A percentile compares a stretch with the other conserved stretches of the same genome.
These are phyloP conservation scores for Agapornis roseicollis DNA, from an alignment of 2,113 vertebrate species.

Conservation along the genomic window DNA sequence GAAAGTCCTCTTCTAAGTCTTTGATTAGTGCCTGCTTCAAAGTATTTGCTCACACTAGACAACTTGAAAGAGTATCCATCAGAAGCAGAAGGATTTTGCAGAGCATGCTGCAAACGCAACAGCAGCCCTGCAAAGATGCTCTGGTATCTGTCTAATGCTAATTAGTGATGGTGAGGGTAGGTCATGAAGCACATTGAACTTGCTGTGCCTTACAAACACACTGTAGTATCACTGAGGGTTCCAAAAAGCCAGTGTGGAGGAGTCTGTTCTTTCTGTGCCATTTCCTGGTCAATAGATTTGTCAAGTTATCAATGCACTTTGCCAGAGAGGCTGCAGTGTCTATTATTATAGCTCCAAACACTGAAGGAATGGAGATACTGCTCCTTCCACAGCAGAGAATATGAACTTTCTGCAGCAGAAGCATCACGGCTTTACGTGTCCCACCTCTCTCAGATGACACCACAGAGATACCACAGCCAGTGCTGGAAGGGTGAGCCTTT, in stretches of 20 bases:
- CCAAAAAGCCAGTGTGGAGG: not conserved
- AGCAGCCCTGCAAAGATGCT: not conserved
- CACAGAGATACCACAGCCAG: not conserved
- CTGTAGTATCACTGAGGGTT: not conserved
- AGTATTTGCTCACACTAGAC: not conserved
- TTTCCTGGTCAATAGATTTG: not conserved
- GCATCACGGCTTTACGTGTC: not conserved
- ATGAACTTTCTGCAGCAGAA: not conserved
- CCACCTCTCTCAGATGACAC: not conserved
- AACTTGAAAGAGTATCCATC: not conserved
- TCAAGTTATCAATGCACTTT: not conserved
- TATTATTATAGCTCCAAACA: not conserved
- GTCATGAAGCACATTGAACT: not conserved
- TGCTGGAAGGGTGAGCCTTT: not conserved
- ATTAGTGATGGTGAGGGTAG: not conserved
- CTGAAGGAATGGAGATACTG: not conserved
- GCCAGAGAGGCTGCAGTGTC: not conserved
- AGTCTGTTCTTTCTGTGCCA: not conserved
- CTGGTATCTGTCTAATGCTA: not conserved
- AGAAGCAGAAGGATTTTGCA: not conserved
- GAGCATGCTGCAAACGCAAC: not conserved
- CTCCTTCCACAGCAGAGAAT: not conserved
- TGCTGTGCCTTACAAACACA: not conserved
- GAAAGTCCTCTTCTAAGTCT: not conserved
- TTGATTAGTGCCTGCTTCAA: not conserved